Evolutionary conservation across 53 echinoderm and acorn worm species (phyloP).

Genomic region (Echinometra lucunter): DNA sequence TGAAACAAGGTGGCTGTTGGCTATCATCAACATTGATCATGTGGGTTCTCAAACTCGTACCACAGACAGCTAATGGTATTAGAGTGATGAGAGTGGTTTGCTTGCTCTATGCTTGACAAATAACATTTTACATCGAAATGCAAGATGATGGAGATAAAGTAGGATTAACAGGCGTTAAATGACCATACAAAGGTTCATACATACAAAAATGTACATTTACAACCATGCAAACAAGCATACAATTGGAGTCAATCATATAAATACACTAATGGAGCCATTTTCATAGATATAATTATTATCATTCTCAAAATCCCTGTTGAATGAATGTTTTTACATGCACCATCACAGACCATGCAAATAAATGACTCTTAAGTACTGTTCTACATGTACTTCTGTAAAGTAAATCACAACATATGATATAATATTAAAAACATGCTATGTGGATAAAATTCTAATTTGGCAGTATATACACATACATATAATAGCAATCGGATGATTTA

Average conservation of each 20-base stretch:
- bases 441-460: not conserved
- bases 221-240: not conserved
- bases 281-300: not conserved
- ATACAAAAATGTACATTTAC: not conserved
- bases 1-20: too few species aligned
- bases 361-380: conserved; percentile 5
- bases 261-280: not conserved
- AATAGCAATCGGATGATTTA: not conserved
- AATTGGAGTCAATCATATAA: not conserved
- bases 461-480: conserved; percentile 2
- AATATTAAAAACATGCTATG: not conserved
- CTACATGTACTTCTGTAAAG: not conserved
- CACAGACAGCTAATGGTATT: too few species aligned
- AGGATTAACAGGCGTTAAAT: not conserved
- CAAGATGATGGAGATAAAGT: too few species aligned
- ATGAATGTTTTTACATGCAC: not conserved
- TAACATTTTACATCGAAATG: too few species aligned
- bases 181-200: not conserved
- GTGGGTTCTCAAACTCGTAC: too few species aligned
- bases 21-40: too few species aligned
- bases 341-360: not conserved
- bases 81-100: too few species aligned
- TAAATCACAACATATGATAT: not conserved
- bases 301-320: not conserved
- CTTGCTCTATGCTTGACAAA: too few species aligned